Base-by-base conservation (phyloP, 2,113 vertebrate genomes). In the Lonchura striata region DNA sequence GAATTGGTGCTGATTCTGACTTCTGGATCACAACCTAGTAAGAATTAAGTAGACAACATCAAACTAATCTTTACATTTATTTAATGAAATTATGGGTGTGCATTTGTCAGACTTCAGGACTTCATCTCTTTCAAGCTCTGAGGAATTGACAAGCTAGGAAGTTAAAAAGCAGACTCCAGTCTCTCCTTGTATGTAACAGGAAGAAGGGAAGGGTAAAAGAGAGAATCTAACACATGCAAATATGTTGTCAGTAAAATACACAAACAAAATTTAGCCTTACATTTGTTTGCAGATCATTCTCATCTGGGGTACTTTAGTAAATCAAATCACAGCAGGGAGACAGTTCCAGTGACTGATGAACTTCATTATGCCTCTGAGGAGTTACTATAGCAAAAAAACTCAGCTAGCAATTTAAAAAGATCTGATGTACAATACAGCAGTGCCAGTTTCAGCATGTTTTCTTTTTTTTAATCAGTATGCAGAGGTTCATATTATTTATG, bases 271-370 rank as follows among this genome's bases (percentile, higher is more conserved):
- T 85, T 94, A 94, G 79, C 86, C 66, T 92, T 94, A 92, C 84
- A 94, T 97, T 97, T 97, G 92, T 96, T 95, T 97, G 94, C 79
- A 90, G 94, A 94, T 90, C 74, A 92, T 96, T 94, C 95, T 96
- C 90, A 93, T 94, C 83, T 93, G 93, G 79, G 82, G 89, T 83
- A 90, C 94, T 96, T 96, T 93, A 93, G 92, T 86, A 97, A 94
- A 96, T 95, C 93, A 95, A 89, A 93, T 93, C 96, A 97, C 94
- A 96, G 95, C 93, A 90, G 92, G 92, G 79, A 96, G 82, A 95
- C 79, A 90, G 86, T 96, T 96, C 82, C 88, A 96, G 88, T 96
- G 92, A 96, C 85, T 96, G 96, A 97, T 96, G 93, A 97, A 97
- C 94, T 95, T 92, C 92, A 96, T 94, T 96, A 95, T 93, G 88